These are phyloP conservation scores for Pandemis corylana DNA, from an alignment of 2,888 invertebrate genomes.

Conservation along the genomic window DNA sequence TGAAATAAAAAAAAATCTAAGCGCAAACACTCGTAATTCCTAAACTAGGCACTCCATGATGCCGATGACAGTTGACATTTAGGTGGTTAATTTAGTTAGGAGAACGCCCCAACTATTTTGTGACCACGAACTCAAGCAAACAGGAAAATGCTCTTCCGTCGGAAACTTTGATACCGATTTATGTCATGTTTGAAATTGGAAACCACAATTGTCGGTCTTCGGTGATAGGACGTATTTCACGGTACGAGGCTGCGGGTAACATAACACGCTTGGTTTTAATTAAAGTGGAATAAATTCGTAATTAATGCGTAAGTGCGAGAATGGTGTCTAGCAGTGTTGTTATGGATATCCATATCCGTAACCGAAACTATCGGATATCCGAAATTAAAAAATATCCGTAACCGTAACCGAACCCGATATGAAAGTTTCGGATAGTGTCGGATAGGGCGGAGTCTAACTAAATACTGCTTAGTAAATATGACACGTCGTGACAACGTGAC, in stretches of 20 bases:
- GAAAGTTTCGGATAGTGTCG: no score
- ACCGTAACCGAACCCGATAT: no score
- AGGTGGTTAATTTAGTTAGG: slow-evolving; percentile 53
- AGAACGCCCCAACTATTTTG: slow-evolving; percentile 48
- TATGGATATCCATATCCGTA: no score
- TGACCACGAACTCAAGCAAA: slow-evolving; percentile 40
- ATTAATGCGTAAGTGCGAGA: background rate
- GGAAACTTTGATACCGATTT: slow-evolving; percentile 39
- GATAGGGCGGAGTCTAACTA: no score
- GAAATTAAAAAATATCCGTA: no score
- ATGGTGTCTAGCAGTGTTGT: background rate
- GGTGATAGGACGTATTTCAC: slow-evolving; percentile 34
- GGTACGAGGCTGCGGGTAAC: slow-evolving; percentile 26
- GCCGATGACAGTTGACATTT: slow-evolving; percentile 49
- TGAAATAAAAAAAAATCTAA: background rate
- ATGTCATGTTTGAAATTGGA: slow-evolving; percentile 39
- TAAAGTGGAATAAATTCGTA: slow-evolving; percentile 23
- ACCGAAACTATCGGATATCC: no score
- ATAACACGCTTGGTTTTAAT: slow-evolving; percentile 33
- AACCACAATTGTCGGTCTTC: slow-evolving; percentile 37
- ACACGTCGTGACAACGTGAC: no score
- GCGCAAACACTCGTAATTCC: slow-evolving; percentile 1
- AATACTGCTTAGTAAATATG: no score
- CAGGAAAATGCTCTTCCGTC: slow-evolving; percentile 41
- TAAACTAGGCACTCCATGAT: slow-evolving; percentile 31